Base-by-base conservation (phyloP, 2,888 invertebrate species). In the Megastigmus dorsalis region DNA sequence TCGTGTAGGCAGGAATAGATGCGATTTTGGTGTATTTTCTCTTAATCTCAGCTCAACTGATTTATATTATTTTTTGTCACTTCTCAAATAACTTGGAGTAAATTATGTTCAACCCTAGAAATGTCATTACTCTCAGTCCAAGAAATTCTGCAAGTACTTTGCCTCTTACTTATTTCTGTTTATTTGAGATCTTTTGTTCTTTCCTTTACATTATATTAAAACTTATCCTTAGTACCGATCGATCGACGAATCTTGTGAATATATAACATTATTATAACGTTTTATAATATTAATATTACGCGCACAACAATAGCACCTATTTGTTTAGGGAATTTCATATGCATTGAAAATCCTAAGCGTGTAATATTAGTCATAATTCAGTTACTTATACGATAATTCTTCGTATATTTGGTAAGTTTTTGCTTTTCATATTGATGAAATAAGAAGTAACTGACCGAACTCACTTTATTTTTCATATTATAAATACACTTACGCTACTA, bases 1-100 rank as follows among this genome's bases (percentile, higher is more conserved):
- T 76, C 57, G 55, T 73, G 48, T 74, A 66, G 76, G 70, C 66
- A 76, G 74, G 74, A 76, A 74, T 76, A 70, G 50, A 67, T 62
- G 66, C 66, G 38, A 74, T 73, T 63, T 67, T 74, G 54, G 63
- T 70, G 50, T 70, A 33, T 57, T 62, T 41, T 48, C 59, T 54
- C 9, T n/a, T n/a, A n/a, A n/a, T n/a, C n/a, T n/a, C n/a, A n/a
- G n/a, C n/a, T n/a, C n/a, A n/a, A n/a, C n/a, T n/a, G n/a, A n/a
- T n/a, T n/a, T n/a, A n/a, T n/a, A n/a, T n/a, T n/a, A n/a, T n/a
- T n/a, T n/a, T n/a, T n/a, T n/a, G n/a, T n/a, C n/a, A n/a, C n/a
- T n/a, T n/a, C n/a, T n/a, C n/a, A n/a, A n/a, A n/a, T n/a, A n/a
- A n/a, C n/a, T n/a, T n/a, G n/a, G n/a, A n/a, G n/a, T n/a, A n/a